Base-by-base conservation (phyloP, 2,888 invertebrate species). In the Synanthedon vespiformis region DNA sequence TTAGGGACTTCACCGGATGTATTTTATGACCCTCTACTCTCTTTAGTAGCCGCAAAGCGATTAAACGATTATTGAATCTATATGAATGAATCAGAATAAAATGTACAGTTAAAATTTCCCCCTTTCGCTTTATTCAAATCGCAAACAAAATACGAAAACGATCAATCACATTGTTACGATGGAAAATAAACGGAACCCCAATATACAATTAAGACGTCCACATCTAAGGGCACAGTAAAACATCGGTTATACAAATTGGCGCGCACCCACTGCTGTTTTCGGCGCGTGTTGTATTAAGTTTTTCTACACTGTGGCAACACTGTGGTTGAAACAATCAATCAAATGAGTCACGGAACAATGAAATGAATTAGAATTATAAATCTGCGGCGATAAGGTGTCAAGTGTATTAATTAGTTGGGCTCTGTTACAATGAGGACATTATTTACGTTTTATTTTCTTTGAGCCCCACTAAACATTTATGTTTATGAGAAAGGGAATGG, bases 331-430 rank as follows among this genome's bases (percentile, higher is more conserved):
- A 48, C 18, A 48, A 48, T 48, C 48, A 48, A 48, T 48, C 48
- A 48, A 16, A 8, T 8, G 13, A 18, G 48, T 48, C 48, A 48
- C 48, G 48, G 18, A 48, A 48, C 22, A 5, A 16, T 12, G 18
- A 48, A 48, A 48, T 48, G 18, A 48, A 48, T 48, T 48, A 48
- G 48, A 48, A 48, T 18, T 48, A 48, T 48, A 48, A 48, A 48
- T 48, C 48, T 48, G 18, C 13, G 12, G 48, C 48, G 48, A 48
- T 48, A 48, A 48, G 48, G 22, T 48, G 48, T 48, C 48, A 48
- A 18, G 16, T 14, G 22, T 16, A 48, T 48, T 48, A 48, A 48
- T 48, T 48, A 16, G 48, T 16, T 10, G 18, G 48, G 44, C 14
- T 44, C 13, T 14, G 44, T 44, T 34, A 34, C 34, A 34, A 34